phyloP scores from a whole-genome alignment of 2,888 invertebrate genomes.

The Drosophila meridiana region DNA sequence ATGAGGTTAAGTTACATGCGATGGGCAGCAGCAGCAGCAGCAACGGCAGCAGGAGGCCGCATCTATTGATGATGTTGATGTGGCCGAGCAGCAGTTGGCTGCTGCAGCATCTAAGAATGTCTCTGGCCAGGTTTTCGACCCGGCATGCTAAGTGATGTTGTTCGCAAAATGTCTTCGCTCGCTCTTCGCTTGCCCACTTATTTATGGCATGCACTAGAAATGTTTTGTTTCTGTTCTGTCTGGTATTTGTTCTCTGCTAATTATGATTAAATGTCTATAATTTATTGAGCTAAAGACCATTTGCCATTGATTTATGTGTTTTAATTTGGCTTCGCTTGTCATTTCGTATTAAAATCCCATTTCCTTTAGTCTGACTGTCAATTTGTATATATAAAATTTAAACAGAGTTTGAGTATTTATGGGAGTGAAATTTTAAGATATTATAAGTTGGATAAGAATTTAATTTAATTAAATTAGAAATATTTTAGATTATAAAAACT shows the following conservation, averaged over 20 bases:
- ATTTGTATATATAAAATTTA: not conserved
- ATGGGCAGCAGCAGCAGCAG: constrained; percentile 24
- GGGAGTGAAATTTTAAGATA: not conserved
- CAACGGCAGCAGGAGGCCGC: constrained; percentile 34
- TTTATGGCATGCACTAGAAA: constrained; percentile 40
- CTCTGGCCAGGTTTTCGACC: constrained; percentile 40
- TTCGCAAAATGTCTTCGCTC: constrained; percentile 50
- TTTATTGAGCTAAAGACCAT: constrained; percentile 2
- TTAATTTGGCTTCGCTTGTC: not conserved
- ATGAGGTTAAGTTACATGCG: constrained; percentile 84
- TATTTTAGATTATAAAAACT: not conserved
- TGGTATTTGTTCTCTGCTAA: constrained; percentile 12
- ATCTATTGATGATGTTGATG: constrained; percentile 77
- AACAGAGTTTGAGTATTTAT: not conserved
- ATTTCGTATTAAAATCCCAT: not conserved
- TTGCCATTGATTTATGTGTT: constrained; percentile 28
- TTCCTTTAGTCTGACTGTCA: not conserved
- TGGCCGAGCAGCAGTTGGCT: constrained; percentile 42
- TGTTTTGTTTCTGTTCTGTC: constrained; percentile 20
- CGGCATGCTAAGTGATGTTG: constrained; percentile 65
- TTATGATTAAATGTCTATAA: constrained; percentile 41
- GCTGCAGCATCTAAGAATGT: constrained; percentile 42
- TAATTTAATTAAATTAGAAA: not conserved
- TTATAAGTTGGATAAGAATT: no score
- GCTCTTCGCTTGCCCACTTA: constrained; percentile 6